phyloP scores from a whole-genome alignment of 2,797 vertebrate species.

The Rhinoraja longicauda region DNA sequence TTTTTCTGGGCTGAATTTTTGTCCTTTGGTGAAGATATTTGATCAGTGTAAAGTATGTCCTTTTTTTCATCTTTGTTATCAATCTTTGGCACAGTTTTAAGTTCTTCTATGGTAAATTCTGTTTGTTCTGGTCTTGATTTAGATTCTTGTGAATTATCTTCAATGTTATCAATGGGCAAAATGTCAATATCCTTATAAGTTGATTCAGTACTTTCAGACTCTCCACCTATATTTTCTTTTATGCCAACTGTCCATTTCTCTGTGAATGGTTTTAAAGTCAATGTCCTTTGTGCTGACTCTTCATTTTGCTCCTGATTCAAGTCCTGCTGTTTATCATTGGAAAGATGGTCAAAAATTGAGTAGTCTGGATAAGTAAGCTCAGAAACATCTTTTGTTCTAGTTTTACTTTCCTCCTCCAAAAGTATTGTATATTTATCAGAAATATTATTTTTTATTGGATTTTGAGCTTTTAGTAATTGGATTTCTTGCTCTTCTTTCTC shows the following conservation, averaged over 20 bases:
- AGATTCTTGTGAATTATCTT: not conserved
- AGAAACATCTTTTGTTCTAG: not conserved
- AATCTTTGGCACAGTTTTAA: not conserved
- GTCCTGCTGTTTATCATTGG: conserved; percentile 44
- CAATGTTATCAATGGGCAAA: not conserved
- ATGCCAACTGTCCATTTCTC: conserved; percentile 60
- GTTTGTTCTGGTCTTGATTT: not conserved
- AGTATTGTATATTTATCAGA: conserved; percentile 36
- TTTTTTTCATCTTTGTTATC: not conserved
- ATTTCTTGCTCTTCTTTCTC: not conserved
- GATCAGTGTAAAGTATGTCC: not conserved
- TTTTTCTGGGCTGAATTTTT: not conserved
- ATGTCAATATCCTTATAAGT: conserved; percentile 12
- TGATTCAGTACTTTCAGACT: conserved; percentile 19
- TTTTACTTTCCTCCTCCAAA: not conserved
- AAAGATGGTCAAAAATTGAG: conserved; percentile 36
- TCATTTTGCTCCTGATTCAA: conserved; percentile 48
- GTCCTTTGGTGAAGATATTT: not conserved
- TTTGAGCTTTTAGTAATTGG: not conserved
- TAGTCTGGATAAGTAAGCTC: conserved; percentile 39
- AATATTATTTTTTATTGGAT: not conserved
- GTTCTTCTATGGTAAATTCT: not conserved
- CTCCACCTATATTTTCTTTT: conserved; percentile 50
- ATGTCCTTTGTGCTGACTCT: conserved; percentile 55
- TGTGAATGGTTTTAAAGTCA: conserved; percentile 75